Conservation (phyloP, 2,888 invertebrate species). For the Acholoe squamosa region DNA sequence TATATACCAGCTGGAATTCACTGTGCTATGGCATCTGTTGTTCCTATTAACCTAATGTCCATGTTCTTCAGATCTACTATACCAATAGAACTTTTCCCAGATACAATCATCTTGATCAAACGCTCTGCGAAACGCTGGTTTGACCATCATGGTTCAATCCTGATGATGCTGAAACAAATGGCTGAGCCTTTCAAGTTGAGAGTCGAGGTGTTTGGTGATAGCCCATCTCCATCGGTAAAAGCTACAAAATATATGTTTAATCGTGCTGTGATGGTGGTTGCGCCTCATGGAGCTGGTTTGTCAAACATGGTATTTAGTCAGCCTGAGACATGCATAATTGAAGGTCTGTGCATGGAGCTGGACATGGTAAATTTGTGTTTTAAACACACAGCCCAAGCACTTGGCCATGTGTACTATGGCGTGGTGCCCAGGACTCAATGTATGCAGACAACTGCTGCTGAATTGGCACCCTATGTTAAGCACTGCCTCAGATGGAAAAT, state of each 20-base stretch:
- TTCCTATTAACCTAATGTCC: not conserved
- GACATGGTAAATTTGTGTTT: constrained; percentile 59
- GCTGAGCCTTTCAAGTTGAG: not conserved
- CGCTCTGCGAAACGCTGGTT: constrained; percentile 62
- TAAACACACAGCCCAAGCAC: constrained; percentile 25
- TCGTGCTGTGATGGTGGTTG: constrained; percentile 56
- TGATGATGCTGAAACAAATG: not conserved
- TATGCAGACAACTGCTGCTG: not conserved
- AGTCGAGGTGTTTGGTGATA: not conserved
- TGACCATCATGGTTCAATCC: constrained; percentile 61
- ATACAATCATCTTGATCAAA: constrained; percentile 63
- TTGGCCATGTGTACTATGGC: constrained; percentile 61
- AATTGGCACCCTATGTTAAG: not conserved
- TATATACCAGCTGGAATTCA: constrained; percentile 26
- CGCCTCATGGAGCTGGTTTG: constrained; percentile 64
- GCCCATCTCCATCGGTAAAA: constrained; percentile 49
- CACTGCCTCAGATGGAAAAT: not conserved
- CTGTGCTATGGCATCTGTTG: not conserved
- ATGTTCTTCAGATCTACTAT: constrained; percentile 5
- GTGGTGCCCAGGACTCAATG: not conserved
- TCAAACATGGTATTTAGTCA: constrained; percentile 61
- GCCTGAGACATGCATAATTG: constrained; percentile 64
- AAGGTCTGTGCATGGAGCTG: constrained; percentile 49
- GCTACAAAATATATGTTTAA: constrained; percentile 56
- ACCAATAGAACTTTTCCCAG: no score